phyloP scores from a whole-genome alignment of 2,888 invertebrate species.

The Pasiphila rectangulata region DNA sequence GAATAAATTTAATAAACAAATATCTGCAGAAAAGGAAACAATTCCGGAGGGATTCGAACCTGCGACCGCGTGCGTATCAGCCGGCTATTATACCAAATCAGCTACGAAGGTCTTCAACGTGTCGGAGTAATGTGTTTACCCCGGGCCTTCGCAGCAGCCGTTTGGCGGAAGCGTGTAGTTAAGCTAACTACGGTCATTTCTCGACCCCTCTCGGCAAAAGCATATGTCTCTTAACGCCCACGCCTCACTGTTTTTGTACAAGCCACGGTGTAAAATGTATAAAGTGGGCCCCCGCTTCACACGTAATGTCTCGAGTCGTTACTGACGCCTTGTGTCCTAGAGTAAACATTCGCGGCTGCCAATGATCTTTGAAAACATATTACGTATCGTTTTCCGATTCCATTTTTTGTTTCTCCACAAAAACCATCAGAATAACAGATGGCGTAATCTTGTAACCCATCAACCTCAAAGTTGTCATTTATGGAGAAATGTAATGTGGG shows the following conservation, averaged over 20 bases:
- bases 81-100: no score
- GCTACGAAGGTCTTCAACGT: no score
- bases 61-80: no score
- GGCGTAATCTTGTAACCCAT: conserved; percentile 35
- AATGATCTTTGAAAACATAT: conserved; percentile 16
- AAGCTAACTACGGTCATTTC: conserved; percentile 70
- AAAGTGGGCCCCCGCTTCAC: conserved; percentile 63
- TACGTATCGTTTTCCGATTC: conserved; percentile 24
- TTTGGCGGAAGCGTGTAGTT: conserved; percentile 73
- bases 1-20: no score
- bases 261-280: conserved; percentile 50
- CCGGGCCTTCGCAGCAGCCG: conserved; percentile 42
- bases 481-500: conserved; percentile 40
- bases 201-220: conserved; percentile 49
- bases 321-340: conserved; percentile 54
- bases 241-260: conserved; percentile 59
- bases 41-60: no score
- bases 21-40: no score
- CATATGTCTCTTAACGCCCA: conserved; percentile 65
- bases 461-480: conserved; percentile 35
- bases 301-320: conserved; percentile 47
- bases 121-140: conserved; percentile 42
- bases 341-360: conserved; percentile 46
- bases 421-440: conserved; percentile 34
- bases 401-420: conserved; percentile 28